Evolutionary conservation across 2,797 vertebrate genomes (phyloP), one percentile per base, ranked within the genome.

Genomic region (Pipistrellus nathusii): DNA sequence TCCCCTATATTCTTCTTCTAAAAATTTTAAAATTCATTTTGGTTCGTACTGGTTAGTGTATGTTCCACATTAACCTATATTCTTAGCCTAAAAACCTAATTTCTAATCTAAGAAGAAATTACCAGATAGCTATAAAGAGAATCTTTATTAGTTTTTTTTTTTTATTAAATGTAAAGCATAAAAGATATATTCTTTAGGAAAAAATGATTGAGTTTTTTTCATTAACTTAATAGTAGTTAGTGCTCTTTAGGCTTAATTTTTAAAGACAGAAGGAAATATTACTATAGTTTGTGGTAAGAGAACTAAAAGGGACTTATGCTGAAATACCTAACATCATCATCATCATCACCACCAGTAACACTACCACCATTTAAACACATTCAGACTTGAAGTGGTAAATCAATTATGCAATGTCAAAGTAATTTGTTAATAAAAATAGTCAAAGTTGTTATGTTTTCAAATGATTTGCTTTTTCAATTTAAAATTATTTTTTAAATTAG

Each of bases 51-150:
- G 2, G 62, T 83, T 69, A 88, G 76, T 78, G 38, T 85, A 68
- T 46, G n/a, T 12, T 91, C 51, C 82, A 77, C 75, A 62, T 81
- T 94, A 96, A 71, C 90, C 88, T 96, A 82, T 88, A 92, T 96
- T 90, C 88, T 55, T 94, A 95, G 46, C 92, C 96, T 96, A 93
- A 66, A 96, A 96, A 96, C 96, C 95, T 92, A 71, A 92, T 96
- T 97, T 96, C 72, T 91, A 51, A 66, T 46, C 44, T 68, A 27
- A 90, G 62, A 53, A 94, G 89, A 93, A 85, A 85, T 68, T 88
- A 46, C 44, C 17, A 30, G 17, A 6, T 64, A 64, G 14, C 77
- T 90, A 62, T 90, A 93, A 97, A 92, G 35, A 69, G 64, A 72
- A 72, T 80, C 75, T 64, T 20, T 80, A 68, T 78, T 92, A 32